Base-by-base conservation (phyloP, 2,113 vertebrate genomes). In the Laterallus jamaicensis region DNA sequence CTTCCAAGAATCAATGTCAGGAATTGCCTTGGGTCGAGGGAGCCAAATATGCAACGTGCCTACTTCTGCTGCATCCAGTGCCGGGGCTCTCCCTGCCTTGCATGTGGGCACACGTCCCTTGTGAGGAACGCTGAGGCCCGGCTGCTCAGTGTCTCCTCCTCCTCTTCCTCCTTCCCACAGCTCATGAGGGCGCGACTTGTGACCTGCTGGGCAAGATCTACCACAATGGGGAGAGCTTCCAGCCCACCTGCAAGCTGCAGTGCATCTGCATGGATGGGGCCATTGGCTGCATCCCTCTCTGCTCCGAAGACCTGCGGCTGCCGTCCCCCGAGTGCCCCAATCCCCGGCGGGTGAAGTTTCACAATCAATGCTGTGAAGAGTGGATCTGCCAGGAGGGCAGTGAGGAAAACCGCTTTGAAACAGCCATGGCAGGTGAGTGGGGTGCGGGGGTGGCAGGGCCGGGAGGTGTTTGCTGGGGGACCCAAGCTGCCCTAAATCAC, bases 191-290 rank as follows among this genome's bases (percentile, higher is more conserved):
- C 1, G 97, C 96, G 0, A 98, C 97, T 0, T 98, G 98, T 60
- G 98, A 98, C 90, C 92, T 98, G 54, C 96, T 98, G 32, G 98
- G 98, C 12, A 97, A 97, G 81, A 97, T 97, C 83, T 98, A 98
- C 95, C 97, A 93, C 93, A 98, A 97, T 0, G 98, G 98, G 4
- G 98, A 98, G 95, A 98, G 91, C 44, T 98, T 98, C 94, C 98
- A 98, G 95, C 98, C 98, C 93, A 98, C 88, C 42, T 98, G 98
- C 93, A 98, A 98, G 78, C 97, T 98, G 95, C 98, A 98, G n/a
- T 98, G 98, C 68, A 83, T 98, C 79, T 98, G 98, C 92, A 97
- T 98, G 97, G 98, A 98, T 0, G 98, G 98, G 5, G 98, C 98
- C 94, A 97, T 98, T 0, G 98, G 98, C 91, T 98, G 98, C 56